A percentile compares a stretch with the other conserved stretches of the same genome.
phyloP scores from a whole-genome alignment of 2,888 invertebrate species.

The Synergus japonicus region DNA sequence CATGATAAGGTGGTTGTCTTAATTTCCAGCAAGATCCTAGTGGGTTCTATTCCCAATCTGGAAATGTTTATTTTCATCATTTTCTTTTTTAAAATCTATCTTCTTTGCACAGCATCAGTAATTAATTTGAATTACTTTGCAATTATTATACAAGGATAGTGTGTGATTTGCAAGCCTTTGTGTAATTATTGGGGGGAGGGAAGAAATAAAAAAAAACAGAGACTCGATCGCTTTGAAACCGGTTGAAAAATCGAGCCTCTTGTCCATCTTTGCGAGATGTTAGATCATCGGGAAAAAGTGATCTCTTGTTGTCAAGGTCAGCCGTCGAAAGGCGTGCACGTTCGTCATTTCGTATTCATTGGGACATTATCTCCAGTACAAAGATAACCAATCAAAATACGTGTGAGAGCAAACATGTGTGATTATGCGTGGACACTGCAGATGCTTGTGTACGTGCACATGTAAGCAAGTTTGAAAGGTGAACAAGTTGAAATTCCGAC shows the following conservation, averaged over 20 bases:
- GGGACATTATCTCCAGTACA: conserved; percentile 59
- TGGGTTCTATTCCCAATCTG: too few species aligned
- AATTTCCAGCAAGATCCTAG: too few species aligned
- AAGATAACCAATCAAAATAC: conserved; percentile 43
- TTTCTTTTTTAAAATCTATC: too few species aligned
- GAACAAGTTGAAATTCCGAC: conserved; percentile 63
- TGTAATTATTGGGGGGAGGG: neutral
- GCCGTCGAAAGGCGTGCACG: conserved; percentile 64
- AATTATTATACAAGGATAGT: neutral
- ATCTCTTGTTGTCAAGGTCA: conserved; percentile 68
- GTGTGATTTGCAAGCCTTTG: neutral
- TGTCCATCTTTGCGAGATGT: conserved; percentile 29
- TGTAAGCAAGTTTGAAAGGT: conserved; percentile 58
- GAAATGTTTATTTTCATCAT: too few species aligned
- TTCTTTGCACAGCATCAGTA: neutral
- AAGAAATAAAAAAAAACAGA: neutral
- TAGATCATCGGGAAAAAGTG: conserved; percentile 67
- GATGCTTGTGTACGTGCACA: conserved; percentile 24
- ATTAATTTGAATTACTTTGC: neutral
- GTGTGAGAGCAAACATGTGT: neutral
- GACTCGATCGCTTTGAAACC: neutral
- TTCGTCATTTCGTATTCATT: conserved; percentile 63
- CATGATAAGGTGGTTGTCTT: neutral
- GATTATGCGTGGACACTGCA: neutral
- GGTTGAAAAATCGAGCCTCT: neutral